Percentiles rank a stretch among this genome's conserved stretches.
Evolutionary conservation across 2,888 invertebrate genomes (phyloP).

Genomic region (Ectemnius continuus): DNA sequence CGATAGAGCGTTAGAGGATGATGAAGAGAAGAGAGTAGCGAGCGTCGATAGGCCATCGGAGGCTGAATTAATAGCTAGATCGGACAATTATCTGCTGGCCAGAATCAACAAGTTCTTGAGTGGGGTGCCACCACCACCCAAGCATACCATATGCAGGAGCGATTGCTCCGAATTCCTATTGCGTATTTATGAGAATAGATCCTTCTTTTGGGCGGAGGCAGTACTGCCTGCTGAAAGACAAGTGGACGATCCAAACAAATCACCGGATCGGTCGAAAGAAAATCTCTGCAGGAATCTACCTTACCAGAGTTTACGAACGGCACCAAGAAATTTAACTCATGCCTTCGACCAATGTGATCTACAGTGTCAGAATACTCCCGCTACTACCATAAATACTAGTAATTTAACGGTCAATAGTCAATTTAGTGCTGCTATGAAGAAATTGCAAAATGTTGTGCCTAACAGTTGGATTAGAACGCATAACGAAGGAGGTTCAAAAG

Average conservation of each 20-base stretch:
- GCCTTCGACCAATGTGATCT: conserved; percentile 70
- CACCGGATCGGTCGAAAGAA: conserved; percentile 39
- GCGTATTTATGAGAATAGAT: conserved; percentile 80
- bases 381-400: conserved; percentile 27
- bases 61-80: conserved; percentile 65
- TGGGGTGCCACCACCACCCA: conserved; percentile 88
- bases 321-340: conserved; percentile 67
- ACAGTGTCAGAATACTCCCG: conserved; percentile 30
- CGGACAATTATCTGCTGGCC: conserved; percentile 76
- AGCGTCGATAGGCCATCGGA: conserved; percentile 61
- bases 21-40: neutral
- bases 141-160: conserved; percentile 84
- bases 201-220: conserved; percentile 77
- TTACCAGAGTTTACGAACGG: conserved; percentile 55
- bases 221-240: conserved; percentile 32
- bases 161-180: conserved; percentile 84
- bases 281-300: conserved; percentile 40
- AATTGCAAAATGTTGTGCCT: conserved; percentile 14
- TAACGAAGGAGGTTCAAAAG: too few species aligned
- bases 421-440: too few species aligned
- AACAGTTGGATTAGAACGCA: conserved; percentile 22
- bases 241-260: conserved; percentile 9
- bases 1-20: conserved; percentile 22
- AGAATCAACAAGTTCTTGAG: conserved; percentile 82
- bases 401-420: conserved; percentile 15